phyloP scores from a whole-genome alignment of 2,797 vertebrate species.

The Danio albolineatus region DNA sequence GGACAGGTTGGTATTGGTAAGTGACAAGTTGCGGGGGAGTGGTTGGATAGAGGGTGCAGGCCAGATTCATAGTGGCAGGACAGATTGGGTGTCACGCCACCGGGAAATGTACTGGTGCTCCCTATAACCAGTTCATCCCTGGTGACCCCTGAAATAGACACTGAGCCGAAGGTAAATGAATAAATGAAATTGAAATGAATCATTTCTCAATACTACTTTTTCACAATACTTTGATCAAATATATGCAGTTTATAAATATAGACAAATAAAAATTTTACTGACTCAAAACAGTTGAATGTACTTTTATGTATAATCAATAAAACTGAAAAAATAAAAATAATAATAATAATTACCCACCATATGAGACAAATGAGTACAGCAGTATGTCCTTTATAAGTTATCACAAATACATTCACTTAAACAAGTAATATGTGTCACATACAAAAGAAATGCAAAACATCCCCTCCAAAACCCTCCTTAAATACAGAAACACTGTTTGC shows the following conservation, averaged over 20 bases:
- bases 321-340: background rate
- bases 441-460: conserved; percentile 28
- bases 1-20: no score
- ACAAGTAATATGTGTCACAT: conserved; percentile 27
- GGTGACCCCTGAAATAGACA: no score
- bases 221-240: background rate
- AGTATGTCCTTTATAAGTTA: conserved; percentile 38
- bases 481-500: conserved; percentile 11
- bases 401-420: conserved; percentile 49
- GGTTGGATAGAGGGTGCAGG: no score
- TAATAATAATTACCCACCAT: background rate
- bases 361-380: background rate
- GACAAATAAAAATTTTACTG: background rate
- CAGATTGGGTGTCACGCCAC: no score
- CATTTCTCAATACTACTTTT: background rate
- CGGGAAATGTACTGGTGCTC: no score
- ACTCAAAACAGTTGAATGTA: background rate
- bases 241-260: background rate
- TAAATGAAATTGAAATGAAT: no score
- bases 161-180: no score
- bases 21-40: no score
- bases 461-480: background rate
- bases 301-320: background rate
- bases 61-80: no score
- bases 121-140: no score